Evolutionary conservation across 2,797 vertebrate species (phyloP).

Genomic region (Tympanoctomys barrerae): DNA sequence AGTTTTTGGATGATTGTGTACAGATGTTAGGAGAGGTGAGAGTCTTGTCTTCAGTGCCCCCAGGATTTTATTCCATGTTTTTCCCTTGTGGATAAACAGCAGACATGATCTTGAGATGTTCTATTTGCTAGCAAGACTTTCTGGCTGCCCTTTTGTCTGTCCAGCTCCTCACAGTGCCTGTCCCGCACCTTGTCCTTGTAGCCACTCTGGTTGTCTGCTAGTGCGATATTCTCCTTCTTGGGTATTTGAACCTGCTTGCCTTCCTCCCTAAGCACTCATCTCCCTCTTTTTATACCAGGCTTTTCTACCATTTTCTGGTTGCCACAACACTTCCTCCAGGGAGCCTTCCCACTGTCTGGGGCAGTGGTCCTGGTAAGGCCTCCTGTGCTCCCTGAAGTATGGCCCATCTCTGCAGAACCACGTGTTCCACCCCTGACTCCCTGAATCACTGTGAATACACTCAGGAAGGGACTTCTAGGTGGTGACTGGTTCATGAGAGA

Average conservation of each 20-base stretch:
- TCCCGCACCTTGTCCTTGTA: background rate
- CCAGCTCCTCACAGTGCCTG: background rate
- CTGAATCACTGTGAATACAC: background rate
- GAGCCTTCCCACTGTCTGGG: background rate
- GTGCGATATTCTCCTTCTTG: accelerated
- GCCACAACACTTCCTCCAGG: background rate
- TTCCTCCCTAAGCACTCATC: accelerated
- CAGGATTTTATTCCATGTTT: background rate
- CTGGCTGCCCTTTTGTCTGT: accelerated
- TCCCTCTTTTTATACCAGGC: background rate
- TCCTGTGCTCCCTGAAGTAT: background rate
- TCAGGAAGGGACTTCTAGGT: background rate
- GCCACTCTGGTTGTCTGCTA: accelerated
- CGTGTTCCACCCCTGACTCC: background rate
- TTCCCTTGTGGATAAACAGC: background rate
- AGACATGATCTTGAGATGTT: background rate
- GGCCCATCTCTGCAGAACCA: background rate
- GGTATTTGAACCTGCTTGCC: background rate
- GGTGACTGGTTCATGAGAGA: background rate
- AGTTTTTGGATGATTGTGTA: background rate
- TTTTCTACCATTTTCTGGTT: background rate
- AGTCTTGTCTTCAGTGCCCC: background rate
- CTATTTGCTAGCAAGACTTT: background rate
- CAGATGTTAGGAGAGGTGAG: background rate
- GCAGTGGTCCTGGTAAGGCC: background rate